phyloP scores from a whole-genome alignment of 2,797 vertebrate genomes.

The Pangasius krempfi region DNA sequence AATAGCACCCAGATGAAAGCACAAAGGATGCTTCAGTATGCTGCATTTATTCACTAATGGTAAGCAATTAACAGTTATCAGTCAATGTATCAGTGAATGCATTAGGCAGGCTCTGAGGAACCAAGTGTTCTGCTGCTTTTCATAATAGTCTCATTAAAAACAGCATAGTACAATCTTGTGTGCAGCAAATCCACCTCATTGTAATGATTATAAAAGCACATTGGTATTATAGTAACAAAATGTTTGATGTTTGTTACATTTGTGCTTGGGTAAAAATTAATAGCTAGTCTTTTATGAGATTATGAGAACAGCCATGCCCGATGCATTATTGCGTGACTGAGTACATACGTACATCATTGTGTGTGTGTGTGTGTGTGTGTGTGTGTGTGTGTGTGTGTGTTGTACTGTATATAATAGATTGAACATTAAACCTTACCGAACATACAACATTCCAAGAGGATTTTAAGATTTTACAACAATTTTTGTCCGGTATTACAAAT shows the following conservation, averaged over 20 bases:
- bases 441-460: background rate
- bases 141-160: slow-evolving; percentile 57
- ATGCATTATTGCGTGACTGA: background rate
- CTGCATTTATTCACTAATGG: slow-evolving; percentile 59
- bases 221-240: background rate
- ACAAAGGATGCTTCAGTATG: slow-evolving; percentile 44
- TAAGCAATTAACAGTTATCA: slow-evolving; percentile 56
- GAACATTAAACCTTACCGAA: background rate
- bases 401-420: background rate
- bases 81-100: slow-evolving; percentile 56
- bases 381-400: background rate
- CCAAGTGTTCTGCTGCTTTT: slow-evolving; percentile 55
- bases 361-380: background rate
- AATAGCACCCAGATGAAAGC: slow-evolving; percentile 22
- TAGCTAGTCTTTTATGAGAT: background rate
- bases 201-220: background rate
- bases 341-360: background rate
- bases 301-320: background rate
- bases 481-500: background rate
- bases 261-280: background rate
- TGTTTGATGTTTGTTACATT: background rate
- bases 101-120: slow-evolving; percentile 62
- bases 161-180: slow-evolving; percentile 52
- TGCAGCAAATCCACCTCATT: background rate
- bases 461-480: background rate